Evolutionary conservation across 2,113 vertebrate species (phyloP), one percentile per base, ranked within the genome.

Genomic region (Xiphorhynchus elegans): DNA sequence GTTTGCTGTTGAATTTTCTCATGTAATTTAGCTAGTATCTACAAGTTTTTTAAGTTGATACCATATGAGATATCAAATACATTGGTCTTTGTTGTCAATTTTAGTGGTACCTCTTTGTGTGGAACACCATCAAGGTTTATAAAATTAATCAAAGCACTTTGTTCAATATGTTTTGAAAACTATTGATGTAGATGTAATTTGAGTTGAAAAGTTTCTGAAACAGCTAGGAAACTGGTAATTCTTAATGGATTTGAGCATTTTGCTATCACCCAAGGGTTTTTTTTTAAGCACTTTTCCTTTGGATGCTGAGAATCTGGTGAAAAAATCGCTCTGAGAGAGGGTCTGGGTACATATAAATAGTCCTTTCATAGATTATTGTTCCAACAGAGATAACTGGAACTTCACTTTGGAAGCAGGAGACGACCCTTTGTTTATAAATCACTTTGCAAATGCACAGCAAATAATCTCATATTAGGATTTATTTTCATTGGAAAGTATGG

Each of bases 361-460:
- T 69, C 13, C 14, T 68, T 89, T 70, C 23, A 17, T 6, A 49
- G 37, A 49, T 1, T 74, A 42, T 40, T 44, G 4, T 35, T 70
- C 25, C 39, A 28, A 3, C 18, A 58, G 24, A 66, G 4, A 35
- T 33, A 47, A 78, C 0, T 0, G 16, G 24, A 37, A 29, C 21
- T 94, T 92, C 62, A 37, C 46, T 79, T 73, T 63, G 46, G 50
- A 79, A 75, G 28, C 26, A 64, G 23, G 28, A 74, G 26, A 26
- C 4, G 16, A 47, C 8, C 13, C 10, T 77, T 77, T 39, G 8
- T 77, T 77, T 84, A 24, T 35, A 87, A 55, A 63, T 63, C n/a
- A 35, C 47, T 89, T 84, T 44, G 33, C 33, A 70, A 86, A 60
- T 60, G 18, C 21, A 13, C 23, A 49, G 12, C 7, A 75, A 87